Evolutionary conservation across 2,113 vertebrate species (phyloP).

Genomic region (Gasterosteus nipponicus): DNA sequence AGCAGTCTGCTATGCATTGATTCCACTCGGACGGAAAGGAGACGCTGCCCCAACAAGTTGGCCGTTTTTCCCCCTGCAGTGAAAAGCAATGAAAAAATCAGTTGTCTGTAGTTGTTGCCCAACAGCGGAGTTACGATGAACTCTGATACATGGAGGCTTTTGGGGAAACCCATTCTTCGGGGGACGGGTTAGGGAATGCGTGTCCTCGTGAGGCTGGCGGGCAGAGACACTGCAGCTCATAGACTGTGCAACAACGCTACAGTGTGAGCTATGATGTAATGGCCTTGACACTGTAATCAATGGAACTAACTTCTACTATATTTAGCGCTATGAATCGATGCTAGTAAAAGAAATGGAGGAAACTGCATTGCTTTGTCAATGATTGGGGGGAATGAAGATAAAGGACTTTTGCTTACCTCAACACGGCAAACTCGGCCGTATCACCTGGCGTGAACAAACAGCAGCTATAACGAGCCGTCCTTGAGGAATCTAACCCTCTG

Average conservation of each 20-base stretch:
- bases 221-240: slow-evolving; percentile 18
- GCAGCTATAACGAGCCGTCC: slow-evolving; percentile 31
- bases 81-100: slow-evolving; percentile 61
- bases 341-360: neutral
- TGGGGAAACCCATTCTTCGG: slow-evolving; percentile 62
- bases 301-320: neutral
- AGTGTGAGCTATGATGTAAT: neutral
- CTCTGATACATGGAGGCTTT: slow-evolving; percentile 57
- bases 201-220: slow-evolving; percentile 42
- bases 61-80: slow-evolving; percentile 40
- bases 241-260: slow-evolving; percentile 16
- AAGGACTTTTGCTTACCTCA: slow-evolving; percentile 5
- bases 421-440: slow-evolving; percentile 10
- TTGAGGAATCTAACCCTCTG: slow-evolving; percentile 31
- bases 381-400: neutral
- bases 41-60: slow-evolving; percentile 51
- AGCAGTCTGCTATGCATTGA: slow-evolving; percentile 72
- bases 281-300: neutral
- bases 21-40: slow-evolving; percentile 68
- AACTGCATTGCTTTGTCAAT: neutral
- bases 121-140: slow-evolving; percentile 62
- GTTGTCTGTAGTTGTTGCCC: slow-evolving; percentile 51
- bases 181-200: slow-evolving; percentile 29
- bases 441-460: slow-evolving; percentile 20
- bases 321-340: neutral